Evolutionary conservation across 2,888 invertebrate genomes (phyloP).

Genomic region (Drosophila anceps): DNA sequence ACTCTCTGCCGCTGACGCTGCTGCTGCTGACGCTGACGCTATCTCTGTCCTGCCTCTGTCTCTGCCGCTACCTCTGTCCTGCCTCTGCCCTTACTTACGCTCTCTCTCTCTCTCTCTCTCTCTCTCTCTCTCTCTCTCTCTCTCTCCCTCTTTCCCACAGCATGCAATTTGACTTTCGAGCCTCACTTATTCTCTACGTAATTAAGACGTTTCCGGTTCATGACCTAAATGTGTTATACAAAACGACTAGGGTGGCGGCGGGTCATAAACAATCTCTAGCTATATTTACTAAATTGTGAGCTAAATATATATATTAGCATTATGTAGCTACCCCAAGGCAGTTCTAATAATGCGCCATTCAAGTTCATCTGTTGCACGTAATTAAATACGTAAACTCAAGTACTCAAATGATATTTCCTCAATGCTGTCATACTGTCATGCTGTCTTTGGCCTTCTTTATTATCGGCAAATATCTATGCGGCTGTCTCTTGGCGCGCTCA

Average conservation of each 20-base stretch:
- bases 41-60: background rate
- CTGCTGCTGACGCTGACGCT: background rate
- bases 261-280: background rate
- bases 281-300: background rate
- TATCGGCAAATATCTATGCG: background rate
- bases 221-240: slow-evolving; percentile 68
- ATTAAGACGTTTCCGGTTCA: slow-evolving; percentile 77
- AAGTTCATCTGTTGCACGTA: slow-evolving; percentile 7
- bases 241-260: slow-evolving; percentile 12
- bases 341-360: too few species aligned
- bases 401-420: slow-evolving; percentile 13
- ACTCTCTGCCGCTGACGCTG: background rate
- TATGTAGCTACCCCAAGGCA: too few species aligned
- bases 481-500: background rate
- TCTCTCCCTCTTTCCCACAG: slow-evolving; percentile 18
- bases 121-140: slow-evolving; percentile 12
- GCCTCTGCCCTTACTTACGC: background rate
- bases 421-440: background rate
- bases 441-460: slow-evolving; percentile 25
- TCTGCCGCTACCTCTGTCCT: background rate
- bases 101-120: background rate
- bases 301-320: background rate
- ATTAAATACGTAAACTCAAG: slow-evolving; percentile 24
- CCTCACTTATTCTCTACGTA: slow-evolving; percentile 65
- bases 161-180: slow-evolving; percentile 71